Percentiles rank a stretch among this genome's conserved stretches.
phyloP scores from a whole-genome alignment of 2,113 vertebrate species.

The Vulpes ferrilata region DNA sequence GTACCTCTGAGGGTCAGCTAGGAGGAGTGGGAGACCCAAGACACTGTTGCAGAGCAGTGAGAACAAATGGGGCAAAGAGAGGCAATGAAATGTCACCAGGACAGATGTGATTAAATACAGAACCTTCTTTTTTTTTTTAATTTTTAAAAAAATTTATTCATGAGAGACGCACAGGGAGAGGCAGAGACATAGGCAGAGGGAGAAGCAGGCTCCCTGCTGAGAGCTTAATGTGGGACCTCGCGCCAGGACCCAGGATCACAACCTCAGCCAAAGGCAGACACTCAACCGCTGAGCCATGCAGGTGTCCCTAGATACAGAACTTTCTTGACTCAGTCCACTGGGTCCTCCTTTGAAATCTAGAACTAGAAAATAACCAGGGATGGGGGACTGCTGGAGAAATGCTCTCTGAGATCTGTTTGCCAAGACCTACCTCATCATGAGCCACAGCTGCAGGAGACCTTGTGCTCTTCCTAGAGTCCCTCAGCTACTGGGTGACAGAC shows the following conservation, averaged over 20 bases:
- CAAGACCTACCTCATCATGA: neutral
- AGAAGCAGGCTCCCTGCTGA: too few relatives aligned
- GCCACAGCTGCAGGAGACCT: neutral
- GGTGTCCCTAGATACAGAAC: neutral
- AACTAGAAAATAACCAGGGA: neutral
- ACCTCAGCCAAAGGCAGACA: too few relatives aligned
- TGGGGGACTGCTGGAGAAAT: neutral
- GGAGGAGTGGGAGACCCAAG: neutral
- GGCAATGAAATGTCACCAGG: neutral
- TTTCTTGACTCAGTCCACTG: neutral
- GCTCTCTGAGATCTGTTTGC: neutral
- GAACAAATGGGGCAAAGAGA: neutral
- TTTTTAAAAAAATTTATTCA: too few relatives aligned
- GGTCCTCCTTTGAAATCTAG: slow-evolving; percentile 45
- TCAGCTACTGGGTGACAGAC: neutral
- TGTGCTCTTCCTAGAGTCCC: neutral
- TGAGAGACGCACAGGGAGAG: too few relatives aligned
- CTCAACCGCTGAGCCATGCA: too few relatives aligned
- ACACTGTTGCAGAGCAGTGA: neutral
- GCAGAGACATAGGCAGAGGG: too few relatives aligned
- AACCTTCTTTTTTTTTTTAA: neutral
- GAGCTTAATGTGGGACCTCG: too few relatives aligned
- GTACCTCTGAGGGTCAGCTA: neutral
- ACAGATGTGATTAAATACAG: neutral
- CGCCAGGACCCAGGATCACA: too few relatives aligned